A percentile compares a stretch with the other conserved stretches of the same genome.
phyloP scores from a whole-genome alignment of 2,113 vertebrate genomes.

The Bombycilla garrulus region DNA sequence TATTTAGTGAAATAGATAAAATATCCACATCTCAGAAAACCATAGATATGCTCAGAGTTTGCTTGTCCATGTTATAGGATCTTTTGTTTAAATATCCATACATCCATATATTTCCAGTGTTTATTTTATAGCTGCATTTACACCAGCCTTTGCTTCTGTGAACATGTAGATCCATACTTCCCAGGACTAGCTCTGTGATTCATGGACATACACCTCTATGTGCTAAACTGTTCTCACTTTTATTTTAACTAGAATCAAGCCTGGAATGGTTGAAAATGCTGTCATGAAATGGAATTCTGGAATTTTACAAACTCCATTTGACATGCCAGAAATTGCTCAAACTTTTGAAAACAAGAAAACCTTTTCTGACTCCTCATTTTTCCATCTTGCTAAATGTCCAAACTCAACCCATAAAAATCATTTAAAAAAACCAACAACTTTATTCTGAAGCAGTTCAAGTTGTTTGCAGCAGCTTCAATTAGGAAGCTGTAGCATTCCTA shows the following conservation, averaged over 20 bases:
- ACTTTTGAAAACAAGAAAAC: conserved; percentile 3
- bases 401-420: not conserved
- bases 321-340: not conserved
- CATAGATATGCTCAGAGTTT: not conserved
- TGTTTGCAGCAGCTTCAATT: not conserved
- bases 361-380: not conserved
- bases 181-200: not conserved
- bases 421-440: not conserved
- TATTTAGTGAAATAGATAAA: not conserved
- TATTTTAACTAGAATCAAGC: not conserved
- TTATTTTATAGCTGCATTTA: not conserved
- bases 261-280: not conserved
- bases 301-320: not conserved
- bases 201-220: not conserved
- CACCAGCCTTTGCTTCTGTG: not conserved
- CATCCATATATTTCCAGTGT: not conserved
- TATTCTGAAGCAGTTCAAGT: not conserved
- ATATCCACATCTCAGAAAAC: not conserved
- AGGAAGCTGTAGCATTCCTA: not conserved
- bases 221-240: not conserved
- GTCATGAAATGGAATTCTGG: not conserved
- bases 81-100: not conserved
- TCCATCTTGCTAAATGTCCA: not conserved
- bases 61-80: not conserved
- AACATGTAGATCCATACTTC: not conserved